Evolutionary conservation across 2,797 vertebrate species (phyloP), one percentile per base, ranked within the genome.

Genomic region (Chromis chromis): DNA sequence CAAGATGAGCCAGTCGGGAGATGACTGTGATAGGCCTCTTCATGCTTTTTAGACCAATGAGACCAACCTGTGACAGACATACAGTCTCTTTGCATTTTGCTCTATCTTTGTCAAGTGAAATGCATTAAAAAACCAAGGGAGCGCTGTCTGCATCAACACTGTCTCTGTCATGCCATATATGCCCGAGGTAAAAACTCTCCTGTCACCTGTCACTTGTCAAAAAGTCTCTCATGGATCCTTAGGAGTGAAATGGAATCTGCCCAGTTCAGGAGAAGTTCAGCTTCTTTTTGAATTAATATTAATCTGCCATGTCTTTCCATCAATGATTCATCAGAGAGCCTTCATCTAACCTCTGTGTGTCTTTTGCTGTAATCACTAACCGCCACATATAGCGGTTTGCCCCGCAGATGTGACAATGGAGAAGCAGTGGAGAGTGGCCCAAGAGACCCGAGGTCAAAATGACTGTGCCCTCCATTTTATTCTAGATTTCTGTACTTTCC

Each of bases 401-500:
- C 70, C 56, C 39, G 66, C 55, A 80, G 76, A 82, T 76, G 46
- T 60, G 71, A 79, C 46, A 50, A 61, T 48, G 57, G 53, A 74
- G 70, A 82, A 54, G 31, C 49, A 22, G 68, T 21, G 10, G 14
- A 2, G 6, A 31, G 36, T 25, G 31, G 36, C 77, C 31, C 44
- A 1, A 9, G 78, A 83, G 82, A 81, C 25, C 4, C 1, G 28
- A 72, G 76, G 70, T 86, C 79, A 83, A 81, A 83, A 80, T 59
- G 52, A 75, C 59, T 83, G 50, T 71, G 66, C 64, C 74, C 65
- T 62, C 57, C 57, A 78, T 82, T 86, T 81, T 65, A 65, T 39
- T 76, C 62, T 65, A 61, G 66, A 78, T 86, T 84, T 83, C 77
- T 74, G 73, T 72, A 66, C 74, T 88, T 88, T 88, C 67, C 46